These are phyloP conservation scores for Halocaridina rubra DNA, from an alignment of 2,888 invertebrate species.

Conservation along the genomic window DNA sequence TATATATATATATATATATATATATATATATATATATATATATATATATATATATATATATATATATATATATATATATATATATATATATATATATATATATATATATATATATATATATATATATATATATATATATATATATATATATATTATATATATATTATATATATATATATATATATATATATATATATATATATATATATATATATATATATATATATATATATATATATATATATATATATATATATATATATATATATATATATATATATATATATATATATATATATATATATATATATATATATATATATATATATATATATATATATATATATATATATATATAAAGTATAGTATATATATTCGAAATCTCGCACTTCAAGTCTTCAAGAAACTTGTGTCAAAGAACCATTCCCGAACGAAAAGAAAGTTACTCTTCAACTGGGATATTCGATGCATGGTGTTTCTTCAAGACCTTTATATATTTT, in stretches of 20 bases:
- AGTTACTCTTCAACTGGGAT: no score
- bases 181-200: slow-evolving; percentile 6
- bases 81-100: not conserved
- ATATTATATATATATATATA: not conserved
- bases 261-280: not conserved
- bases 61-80: not conserved
- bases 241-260: not conserved
- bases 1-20: not conserved
- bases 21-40: not conserved
- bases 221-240: not conserved
- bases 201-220: slow-evolving; percentile 3
- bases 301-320: slow-evolving; percentile 1
- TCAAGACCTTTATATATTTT: no score
- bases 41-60: slow-evolving; percentile 8
- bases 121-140: not conserved
- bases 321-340: slow-evolving; percentile 1
- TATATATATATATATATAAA: not conserved
- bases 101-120: not conserved
- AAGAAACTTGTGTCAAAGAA: no score
- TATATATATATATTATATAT: slow-evolving; percentile 1
- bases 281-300: slow-evolving; percentile 8
- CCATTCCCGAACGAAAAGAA: no score
- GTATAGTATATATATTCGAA: no score
- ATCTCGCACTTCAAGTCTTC: no score
- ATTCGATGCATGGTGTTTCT: no score